Evolutionary conservation across 2,113 vertebrate species (phyloP).

Genomic region (Synodontis membranacea): DNA sequence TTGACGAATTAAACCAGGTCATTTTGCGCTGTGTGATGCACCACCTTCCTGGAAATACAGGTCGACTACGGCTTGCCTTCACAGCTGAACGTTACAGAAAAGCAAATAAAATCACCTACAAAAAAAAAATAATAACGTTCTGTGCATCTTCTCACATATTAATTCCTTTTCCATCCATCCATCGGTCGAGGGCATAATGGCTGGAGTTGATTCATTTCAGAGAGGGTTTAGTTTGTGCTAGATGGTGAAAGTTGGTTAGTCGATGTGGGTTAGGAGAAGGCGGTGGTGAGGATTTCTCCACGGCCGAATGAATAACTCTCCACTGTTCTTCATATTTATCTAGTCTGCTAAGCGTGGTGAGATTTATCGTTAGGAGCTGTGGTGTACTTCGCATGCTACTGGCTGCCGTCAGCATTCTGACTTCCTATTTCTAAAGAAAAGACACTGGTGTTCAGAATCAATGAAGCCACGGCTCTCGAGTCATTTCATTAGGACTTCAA

Average conservation of each 20-base stretch:
- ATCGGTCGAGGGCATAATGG: background rate
- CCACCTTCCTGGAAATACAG: no score
- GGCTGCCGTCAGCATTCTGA: background rate
- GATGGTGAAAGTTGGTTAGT: background rate
- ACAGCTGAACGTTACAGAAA: background rate
- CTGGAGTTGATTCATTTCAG: background rate
- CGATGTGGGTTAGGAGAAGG: background rate
- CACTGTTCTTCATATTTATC: background rate
- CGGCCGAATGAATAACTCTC: background rate
- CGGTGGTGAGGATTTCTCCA: background rate
- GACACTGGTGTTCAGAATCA: background rate
- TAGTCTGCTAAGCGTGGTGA: background rate
- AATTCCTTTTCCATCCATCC: background rate
- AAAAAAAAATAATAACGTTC: no score
- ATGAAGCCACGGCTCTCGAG: background rate
- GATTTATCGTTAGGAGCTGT: background rate
- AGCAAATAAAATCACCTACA: background rate
- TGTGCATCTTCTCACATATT: background rate
- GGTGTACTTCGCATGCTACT: background rate
- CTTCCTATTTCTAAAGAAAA: background rate
- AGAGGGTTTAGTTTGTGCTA: background rate
- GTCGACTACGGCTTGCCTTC: background rate
- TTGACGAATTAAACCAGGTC: conserved; percentile 10
- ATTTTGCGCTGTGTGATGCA: conserved; percentile 2
- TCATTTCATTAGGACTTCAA: background rate